phyloP scores from a whole-genome alignment of 2,888 invertebrate genomes.

The Dicyrtomina minuta region DNA sequence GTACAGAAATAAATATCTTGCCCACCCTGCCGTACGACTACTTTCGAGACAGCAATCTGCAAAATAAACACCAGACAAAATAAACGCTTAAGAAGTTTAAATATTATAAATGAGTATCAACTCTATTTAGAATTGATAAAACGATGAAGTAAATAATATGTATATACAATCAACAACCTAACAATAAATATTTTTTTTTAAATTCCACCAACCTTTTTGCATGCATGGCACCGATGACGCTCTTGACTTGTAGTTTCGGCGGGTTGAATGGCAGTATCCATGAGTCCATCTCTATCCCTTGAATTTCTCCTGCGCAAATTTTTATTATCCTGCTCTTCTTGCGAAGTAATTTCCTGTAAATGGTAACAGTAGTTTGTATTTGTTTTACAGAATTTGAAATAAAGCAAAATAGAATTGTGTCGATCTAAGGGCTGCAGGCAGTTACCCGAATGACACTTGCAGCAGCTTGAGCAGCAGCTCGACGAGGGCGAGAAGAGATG shows the following conservation, averaged over 20 bases:
- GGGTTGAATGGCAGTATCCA: background rate
- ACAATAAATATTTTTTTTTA: background rate
- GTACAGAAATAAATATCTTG: slow-evolving; percentile 48
- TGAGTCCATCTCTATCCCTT: slow-evolving; percentile 1
- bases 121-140: background rate
- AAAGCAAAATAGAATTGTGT: background rate
- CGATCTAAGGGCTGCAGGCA: background rate
- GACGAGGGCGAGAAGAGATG: slow-evolving; percentile 35
- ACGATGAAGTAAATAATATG: background rate
- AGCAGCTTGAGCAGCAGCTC: slow-evolving; percentile 50
- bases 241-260: background rate
- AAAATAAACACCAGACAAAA: slow-evolving; percentile 8
- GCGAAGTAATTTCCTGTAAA: slow-evolving; percentile 19
- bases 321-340: slow-evolving; percentile 1
- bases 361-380: background rate
- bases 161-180: background rate
- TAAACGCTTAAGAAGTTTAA: background rate
- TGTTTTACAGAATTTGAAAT: background rate
- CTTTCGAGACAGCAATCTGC: slow-evolving; percentile 37
- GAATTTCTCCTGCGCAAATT: background rate
- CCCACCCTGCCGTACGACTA: slow-evolving; percentile 44
- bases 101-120: background rate
- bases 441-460: slow-evolving; percentile 49
- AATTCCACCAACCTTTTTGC: slow-evolving; percentile 39
- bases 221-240: slow-evolving; percentile 30